Conservation (phyloP, 1,140 invertebrate genomes). For the Rhagoletis zephyria region DNA sequence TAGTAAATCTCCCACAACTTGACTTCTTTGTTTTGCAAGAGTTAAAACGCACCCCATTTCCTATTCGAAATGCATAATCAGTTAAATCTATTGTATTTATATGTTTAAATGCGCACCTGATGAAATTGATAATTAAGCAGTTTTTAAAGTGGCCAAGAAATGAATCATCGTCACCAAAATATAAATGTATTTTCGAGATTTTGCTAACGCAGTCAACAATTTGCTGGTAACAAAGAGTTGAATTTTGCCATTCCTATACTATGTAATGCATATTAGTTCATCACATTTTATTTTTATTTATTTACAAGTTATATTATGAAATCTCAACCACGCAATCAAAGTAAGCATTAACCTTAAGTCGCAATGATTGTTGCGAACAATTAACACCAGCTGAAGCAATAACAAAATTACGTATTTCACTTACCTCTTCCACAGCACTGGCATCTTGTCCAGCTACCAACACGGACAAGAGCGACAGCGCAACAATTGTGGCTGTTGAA, state of each 20-base stretch:
- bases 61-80: too few species aligned
- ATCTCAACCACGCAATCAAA: not conserved
- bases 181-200: too few species aligned
- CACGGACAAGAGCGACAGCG: constrained; percentile 59
- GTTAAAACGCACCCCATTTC: too few species aligned
- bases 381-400: not conserved
- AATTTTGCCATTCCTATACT: not conserved
- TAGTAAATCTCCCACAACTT: too few species aligned
- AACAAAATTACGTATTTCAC: not conserved
- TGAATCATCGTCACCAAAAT: too few species aligned
- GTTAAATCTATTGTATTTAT: too few species aligned
- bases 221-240: too few species aligned
- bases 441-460: constrained; percentile 60
- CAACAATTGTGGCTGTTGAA: constrained; percentile 67
- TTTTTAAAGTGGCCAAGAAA: too few species aligned
- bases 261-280: not conserved
- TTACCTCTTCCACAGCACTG: constrained; percentile 38
- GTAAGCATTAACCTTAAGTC: constrained; percentile 1
- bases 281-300: not conserved
- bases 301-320: not conserved
- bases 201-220: too few species aligned
- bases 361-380: constrained; percentile 55
- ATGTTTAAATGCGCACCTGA: too few species aligned
- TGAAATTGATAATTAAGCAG: too few species aligned
- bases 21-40: too few species aligned